Evolutionary conservation across 2,797 vertebrate species (phyloP), one percentile per base, ranked within the genome.

Genomic region (Phyllotis vaccarum): DNA sequence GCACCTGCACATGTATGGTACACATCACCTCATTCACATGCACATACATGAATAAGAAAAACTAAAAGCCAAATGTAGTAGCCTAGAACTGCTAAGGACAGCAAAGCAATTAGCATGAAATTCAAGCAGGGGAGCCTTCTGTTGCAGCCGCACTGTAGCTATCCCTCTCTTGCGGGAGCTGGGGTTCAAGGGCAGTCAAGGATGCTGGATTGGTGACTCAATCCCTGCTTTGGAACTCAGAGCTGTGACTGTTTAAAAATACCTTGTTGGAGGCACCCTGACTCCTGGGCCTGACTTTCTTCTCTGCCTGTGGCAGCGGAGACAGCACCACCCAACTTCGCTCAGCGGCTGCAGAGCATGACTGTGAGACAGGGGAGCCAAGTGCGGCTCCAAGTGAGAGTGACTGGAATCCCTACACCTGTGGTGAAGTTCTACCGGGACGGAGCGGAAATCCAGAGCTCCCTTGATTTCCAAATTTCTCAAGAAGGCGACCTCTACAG

Each of bases 401-500:
- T 99, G 94, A 99, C 99, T 94, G 99, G 99, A 98, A 99, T 99
- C 99, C 99, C 99, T 98, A 99, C 99, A 98, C 99, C 99, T 98
- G 99, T 99, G 98, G 99, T 99, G 97, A 99, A 99, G 99, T 99
- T 99, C 98, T 99, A 99, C 98, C 99, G 99, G 98, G 99, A 99
- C 60, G 99, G 99, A 99, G 99, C 99, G 21, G 99, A 99, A 99
- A 99, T 99, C 97, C 99, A 99, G 98, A 99, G 99, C 99, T 99
- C 99, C 75, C 98, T 99, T 70, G 99, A 99, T 99, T 99, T 99
- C 97, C 99, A 99, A 99, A 99, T 99, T 98, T 98, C 99, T 96
- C 99, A 99, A 98, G 99, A 99, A 93, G 99, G 99, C 98, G 99
- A 99, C 98, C 99, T 99, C 98, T 99, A 99, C 98, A 99, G 99